Percentiles rank a stretch among this genome's conserved stretches.
phyloP scores from a whole-genome alignment of 2,888 invertebrate genomes.

The Tridacna gigas region DNA sequence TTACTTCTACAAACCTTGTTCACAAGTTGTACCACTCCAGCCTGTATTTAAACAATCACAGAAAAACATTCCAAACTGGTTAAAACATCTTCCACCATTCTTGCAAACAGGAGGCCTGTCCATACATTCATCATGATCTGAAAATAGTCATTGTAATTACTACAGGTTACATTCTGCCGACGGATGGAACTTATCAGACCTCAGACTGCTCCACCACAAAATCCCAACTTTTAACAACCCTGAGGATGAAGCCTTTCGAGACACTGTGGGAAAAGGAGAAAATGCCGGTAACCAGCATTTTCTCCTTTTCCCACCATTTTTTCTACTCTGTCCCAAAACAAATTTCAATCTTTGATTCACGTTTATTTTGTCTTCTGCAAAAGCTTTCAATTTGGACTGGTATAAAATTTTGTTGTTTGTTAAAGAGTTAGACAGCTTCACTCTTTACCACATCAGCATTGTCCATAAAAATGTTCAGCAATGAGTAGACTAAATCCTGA shows the following conservation, averaged over 20 bases:
- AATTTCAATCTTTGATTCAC: too few relatives aligned
- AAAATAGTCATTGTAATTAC: neutral
- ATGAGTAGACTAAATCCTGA: too few relatives aligned
- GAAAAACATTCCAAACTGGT: conserved; percentile 16
- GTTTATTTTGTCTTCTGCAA: too few relatives aligned
- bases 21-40: conserved; percentile 11
- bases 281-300: neutral
- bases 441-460: too few relatives aligned
- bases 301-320: neutral
- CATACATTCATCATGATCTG: conserved; percentile 22
- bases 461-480: too few relatives aligned
- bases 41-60: conserved; percentile 11
- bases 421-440: too few relatives aligned
- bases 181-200: neutral
- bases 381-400: too few relatives aligned
- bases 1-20: neutral
- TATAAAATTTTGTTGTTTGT: too few relatives aligned
- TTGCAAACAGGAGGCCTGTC: conserved; percentile 16
- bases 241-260: neutral
- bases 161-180: neutral
- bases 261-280: neutral
- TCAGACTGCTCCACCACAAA: too few relatives aligned
- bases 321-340: too few relatives aligned
- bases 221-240: neutral
- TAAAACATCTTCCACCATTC: conserved; percentile 13